Conservation (phyloP, 2,797 vertebrate species). For the Molossus alvarezi region DNA sequence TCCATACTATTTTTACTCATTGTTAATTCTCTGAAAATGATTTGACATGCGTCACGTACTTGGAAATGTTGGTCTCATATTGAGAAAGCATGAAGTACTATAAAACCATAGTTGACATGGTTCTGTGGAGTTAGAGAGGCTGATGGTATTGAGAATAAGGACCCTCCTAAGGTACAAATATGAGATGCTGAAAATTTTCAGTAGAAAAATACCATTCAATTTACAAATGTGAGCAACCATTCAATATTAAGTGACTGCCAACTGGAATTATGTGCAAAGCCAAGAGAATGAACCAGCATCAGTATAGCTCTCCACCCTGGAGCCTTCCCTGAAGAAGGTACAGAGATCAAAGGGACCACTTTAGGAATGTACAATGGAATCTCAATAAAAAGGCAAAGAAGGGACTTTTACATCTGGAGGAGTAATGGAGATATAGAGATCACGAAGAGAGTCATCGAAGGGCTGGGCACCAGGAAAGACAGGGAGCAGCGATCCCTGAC, state of each 20-base stretch:
- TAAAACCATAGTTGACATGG: no score
- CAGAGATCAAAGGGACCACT: background rate
- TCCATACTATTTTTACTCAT: background rate
- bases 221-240: background rate
- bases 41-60: background rate
- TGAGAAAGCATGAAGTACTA: background rate
- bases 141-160: background rate
- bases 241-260: background rate
- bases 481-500: background rate
- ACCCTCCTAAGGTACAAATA: background rate
- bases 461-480: background rate
- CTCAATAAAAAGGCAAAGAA: background rate
- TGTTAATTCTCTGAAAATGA: background rate
- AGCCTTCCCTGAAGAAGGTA: background rate
- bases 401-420: background rate
- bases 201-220: background rate
- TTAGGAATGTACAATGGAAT: background rate
- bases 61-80: background rate
- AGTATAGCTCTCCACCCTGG: rapidly evolving
- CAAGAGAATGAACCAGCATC: background rate
- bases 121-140: background rate
- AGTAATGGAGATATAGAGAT: background rate
- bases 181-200: background rate
- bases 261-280: background rate
- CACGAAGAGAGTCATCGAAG: background rate